These are phyloP conservation scores for Ficedula albicollis DNA, from an alignment of 2,797 vertebrate genomes.

Conservation along the genomic window DNA sequence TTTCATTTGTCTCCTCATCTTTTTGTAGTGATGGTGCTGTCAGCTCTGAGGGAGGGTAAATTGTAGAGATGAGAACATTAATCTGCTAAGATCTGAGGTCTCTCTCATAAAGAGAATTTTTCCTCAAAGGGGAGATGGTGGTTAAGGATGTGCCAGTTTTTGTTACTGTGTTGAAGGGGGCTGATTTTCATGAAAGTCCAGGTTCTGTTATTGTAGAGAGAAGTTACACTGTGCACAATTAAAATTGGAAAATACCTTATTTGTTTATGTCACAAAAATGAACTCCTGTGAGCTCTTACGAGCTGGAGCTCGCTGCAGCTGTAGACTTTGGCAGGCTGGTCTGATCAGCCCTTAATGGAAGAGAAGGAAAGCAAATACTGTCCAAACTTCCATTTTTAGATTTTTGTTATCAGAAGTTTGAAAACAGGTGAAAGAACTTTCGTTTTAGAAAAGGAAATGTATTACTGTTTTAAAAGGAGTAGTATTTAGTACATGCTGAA, in stretches of 20 bases:
- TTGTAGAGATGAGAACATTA: background rate
- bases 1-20: background rate
- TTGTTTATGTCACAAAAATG: background rate
- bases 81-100: background rate
- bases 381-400: background rate
- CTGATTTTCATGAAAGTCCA: background rate
- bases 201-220: background rate
- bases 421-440: background rate
- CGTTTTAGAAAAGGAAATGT: background rate
- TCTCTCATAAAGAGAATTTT: background rate
- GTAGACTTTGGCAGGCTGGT: background rate
- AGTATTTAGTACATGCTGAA: background rate
- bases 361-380: background rate
- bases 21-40: background rate
- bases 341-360: background rate
- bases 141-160: background rate
- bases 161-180: background rate
- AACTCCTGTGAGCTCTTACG: background rate
- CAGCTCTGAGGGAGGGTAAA: background rate
- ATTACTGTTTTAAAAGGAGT: background rate
- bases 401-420: background rate
- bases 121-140: background rate
- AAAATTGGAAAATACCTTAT: background rate
- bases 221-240: background rate
- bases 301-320: background rate